Conservation (phyloP, 2,113 vertebrate genomes). For the Pantherophis guttatus region DNA sequence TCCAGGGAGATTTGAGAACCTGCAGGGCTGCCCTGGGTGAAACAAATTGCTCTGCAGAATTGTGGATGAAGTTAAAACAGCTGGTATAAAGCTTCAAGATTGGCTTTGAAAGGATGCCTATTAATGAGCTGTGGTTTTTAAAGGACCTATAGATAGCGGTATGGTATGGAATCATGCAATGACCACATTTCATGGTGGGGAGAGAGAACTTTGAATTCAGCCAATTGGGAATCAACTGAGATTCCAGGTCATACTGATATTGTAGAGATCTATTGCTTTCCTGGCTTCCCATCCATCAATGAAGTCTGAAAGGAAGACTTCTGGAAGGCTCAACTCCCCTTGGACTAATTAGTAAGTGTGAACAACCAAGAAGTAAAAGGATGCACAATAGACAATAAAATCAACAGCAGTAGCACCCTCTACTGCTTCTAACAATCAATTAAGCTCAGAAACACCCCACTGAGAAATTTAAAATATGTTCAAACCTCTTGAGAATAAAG, state of each 20-base stretch:
- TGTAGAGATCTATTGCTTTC: background rate
- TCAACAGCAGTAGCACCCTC: background rate
- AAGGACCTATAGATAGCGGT: background rate
- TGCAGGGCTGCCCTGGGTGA: background rate
- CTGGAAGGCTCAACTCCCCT: background rate
- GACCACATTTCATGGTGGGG: background rate
- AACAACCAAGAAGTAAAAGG: background rate
- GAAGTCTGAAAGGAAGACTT: background rate
- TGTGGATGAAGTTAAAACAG: background rate
- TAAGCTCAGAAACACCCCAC: background rate
- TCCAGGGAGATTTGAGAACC: background rate
- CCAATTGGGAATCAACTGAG: background rate
- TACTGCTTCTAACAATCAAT: background rate
- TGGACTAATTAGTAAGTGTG: background rate
- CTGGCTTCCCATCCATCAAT: background rate
- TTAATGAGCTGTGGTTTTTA: background rate
- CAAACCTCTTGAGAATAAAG: background rate
- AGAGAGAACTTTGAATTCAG: background rate
- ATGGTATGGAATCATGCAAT: background rate
- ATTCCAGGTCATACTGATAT: background rate
- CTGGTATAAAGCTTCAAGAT: background rate
- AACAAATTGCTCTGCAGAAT: background rate
- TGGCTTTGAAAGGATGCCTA: background rate
- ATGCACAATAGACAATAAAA: background rate
- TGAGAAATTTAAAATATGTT: background rate